Percentiles rank a stretch among this genome's conserved stretches.
phyloP scores from a whole-genome alignment of 2,797 vertebrate species.

The Nannoperca obscura region DNA sequence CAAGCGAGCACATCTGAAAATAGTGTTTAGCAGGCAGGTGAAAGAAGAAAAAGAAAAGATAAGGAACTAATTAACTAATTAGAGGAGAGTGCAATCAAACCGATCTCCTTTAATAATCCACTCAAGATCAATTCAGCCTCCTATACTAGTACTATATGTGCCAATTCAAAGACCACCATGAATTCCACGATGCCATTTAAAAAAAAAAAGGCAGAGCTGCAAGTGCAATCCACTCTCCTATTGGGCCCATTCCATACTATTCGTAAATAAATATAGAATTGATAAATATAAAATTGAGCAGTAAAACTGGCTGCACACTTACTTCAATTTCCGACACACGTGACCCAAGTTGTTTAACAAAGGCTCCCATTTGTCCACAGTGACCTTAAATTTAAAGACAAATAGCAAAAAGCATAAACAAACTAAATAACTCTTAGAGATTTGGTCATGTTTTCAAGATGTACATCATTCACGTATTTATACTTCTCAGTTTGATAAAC shows the following conservation, averaged over 20 bases:
- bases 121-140: slow-evolving; percentile 10
- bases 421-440: neutral
- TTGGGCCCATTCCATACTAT: neutral
- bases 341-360: slow-evolving; percentile 97
- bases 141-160: neutral
- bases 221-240: neutral
- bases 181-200: neutral
- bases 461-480: neutral
- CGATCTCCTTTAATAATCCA: neutral
- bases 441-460: neutral
- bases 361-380: slow-evolving; percentile 99
- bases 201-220: neutral
- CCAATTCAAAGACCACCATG: neutral
- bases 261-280: neutral
- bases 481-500: neutral
- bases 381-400: slow-evolving; percentile 84
- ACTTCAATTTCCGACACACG: slow-evolving; percentile 98
- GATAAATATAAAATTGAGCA: neutral
- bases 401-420: neutral
- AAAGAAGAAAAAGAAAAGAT: neutral
- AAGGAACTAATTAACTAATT: slow-evolving; percentile 14
- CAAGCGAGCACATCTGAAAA: slow-evolving; percentile 39
- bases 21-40: slow-evolving; percentile 16
- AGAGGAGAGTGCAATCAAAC: slow-evolving; percentile 16
- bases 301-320: slow-evolving; percentile 72